Evolutionary conservation across 2,888 invertebrate genomes (phyloP).

Genomic region (Lasiommata megera): DNA sequence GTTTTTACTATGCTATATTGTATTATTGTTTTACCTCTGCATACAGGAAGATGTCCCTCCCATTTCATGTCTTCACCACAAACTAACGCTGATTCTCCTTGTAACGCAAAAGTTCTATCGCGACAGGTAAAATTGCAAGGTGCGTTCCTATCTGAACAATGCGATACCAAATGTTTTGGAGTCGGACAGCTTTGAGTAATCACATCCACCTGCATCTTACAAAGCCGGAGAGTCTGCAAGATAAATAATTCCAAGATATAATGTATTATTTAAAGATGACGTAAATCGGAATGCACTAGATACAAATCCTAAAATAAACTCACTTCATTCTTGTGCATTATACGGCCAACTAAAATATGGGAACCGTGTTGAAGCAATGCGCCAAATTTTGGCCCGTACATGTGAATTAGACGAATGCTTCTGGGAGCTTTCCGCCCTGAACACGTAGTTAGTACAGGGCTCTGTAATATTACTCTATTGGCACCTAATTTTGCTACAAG

Average conservation of each 20-base stretch:
- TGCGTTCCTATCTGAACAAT: conserved; percentile 52
- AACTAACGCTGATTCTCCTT: conserved; percentile 45
- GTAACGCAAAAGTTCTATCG: conserved; percentile 48
- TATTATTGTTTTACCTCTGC: conserved; percentile 61
- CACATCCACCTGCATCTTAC: conserved; percentile 70
- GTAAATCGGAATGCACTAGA: neutral
- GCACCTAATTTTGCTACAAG: conserved; percentile 59
- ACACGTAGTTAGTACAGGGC: conserved; percentile 57
- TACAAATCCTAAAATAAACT: conserved; percentile 33
- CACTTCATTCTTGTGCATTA: conserved; percentile 55
- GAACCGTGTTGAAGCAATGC: conserved; percentile 61
- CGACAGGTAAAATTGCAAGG: conserved; percentile 65
- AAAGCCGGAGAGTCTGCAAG: conserved; percentile 62
- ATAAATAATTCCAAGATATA: conserved; percentile 28
- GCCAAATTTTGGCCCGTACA: conserved; percentile 68
- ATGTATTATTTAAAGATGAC: conserved; percentile 13
- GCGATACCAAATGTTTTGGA: conserved; percentile 55
- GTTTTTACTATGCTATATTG: too few relatives aligned
- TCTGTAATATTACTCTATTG: conserved; percentile 55
- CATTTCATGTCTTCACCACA: conserved; percentile 59
- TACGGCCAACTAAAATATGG: conserved; percentile 59
- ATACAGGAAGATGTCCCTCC: conserved; percentile 61
- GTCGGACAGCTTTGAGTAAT: conserved; percentile 61
- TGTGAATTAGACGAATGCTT: conserved; percentile 50
- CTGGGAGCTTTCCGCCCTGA: conserved; percentile 50